Evolutionary conservation across 2,888 invertebrate species (phyloP).

Genomic region (Leptinotarsa juncta): DNA sequence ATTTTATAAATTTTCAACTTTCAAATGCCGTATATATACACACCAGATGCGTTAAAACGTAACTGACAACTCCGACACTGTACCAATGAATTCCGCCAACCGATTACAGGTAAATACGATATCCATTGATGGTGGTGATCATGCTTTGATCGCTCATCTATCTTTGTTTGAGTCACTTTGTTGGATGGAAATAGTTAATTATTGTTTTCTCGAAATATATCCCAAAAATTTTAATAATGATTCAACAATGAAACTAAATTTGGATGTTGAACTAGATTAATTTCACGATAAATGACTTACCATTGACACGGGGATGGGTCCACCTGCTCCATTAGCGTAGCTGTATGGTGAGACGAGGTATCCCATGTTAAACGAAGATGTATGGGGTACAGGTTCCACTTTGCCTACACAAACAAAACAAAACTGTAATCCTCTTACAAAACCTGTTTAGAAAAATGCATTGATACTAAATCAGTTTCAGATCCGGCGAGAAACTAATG

Average conservation of each 20-base stretch:
- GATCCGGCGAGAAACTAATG: not conserved
- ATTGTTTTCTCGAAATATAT: not conserved
- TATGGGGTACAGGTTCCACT: slow-evolving; percentile 83
- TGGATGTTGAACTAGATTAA: not conserved
- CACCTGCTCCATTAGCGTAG: slow-evolving; percentile 89
- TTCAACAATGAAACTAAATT: not conserved
- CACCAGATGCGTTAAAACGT: too few relatives aligned
- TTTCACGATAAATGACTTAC: slow-evolving; percentile 70
- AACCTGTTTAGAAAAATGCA: not conserved
- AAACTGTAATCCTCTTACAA: not conserved
- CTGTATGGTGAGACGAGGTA: slow-evolving; percentile 92
- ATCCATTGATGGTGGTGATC: too few relatives aligned
- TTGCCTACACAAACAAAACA: slow-evolving; percentile 72
- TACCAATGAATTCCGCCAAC: too few relatives aligned
- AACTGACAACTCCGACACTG: too few relatives aligned
- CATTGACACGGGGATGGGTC: slow-evolving; percentile 89
- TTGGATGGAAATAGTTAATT: too few relatives aligned
- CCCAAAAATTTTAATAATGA: not conserved
- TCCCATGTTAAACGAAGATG: slow-evolving; percentile 89
- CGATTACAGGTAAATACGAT: too few relatives aligned
- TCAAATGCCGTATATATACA: too few relatives aligned
- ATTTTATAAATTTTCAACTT: too few relatives aligned
- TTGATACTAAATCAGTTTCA: not conserved
- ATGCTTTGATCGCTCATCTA: too few relatives aligned
- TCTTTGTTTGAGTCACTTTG: too few relatives aligned